Conservation (phyloP, 2,797 vertebrate genomes). For the Hoplostethus mediterraneus region DNA sequence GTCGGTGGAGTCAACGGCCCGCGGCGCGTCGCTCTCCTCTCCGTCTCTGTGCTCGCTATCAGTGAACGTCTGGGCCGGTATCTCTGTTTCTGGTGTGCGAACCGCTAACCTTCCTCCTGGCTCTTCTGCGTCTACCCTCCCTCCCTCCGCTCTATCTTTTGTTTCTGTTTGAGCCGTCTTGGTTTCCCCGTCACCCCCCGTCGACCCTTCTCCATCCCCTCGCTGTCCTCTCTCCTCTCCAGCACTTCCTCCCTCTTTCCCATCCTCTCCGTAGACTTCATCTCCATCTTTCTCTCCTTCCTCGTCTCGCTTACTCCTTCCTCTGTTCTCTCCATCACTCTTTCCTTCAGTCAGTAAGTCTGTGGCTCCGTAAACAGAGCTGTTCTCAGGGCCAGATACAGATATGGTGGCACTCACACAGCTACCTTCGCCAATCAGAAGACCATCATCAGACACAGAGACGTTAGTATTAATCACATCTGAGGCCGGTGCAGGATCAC, state of each 20-base stretch:
- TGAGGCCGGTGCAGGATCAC: slow-evolving; percentile 48
- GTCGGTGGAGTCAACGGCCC: slow-evolving; percentile 57
- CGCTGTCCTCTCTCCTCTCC: slow-evolving; percentile 10
- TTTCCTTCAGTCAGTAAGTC: slow-evolving; percentile 14
- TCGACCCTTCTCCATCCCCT: slow-evolving; percentile 32
- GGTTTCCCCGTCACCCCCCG: slow-evolving; percentile 20
- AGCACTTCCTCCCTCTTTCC: slow-evolving; percentile 46
- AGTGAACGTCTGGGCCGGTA: slow-evolving; percentile 49
- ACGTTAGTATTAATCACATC: slow-evolving; percentile 52
- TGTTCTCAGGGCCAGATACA: slow-evolving; percentile 53
- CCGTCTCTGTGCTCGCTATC: slow-evolving; percentile 46
- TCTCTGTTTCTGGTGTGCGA: slow-evolving; percentile 63
- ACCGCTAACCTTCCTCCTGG: slow-evolving; percentile 65
- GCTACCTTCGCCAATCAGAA: slow-evolving; percentile 46
- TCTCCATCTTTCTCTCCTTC: slow-evolving; percentile 36
- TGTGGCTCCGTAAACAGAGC: slow-evolving; percentile 43
- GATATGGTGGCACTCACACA: slow-evolving; percentile 50
- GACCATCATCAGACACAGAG: slow-evolving; percentile 31
- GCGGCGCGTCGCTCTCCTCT: slow-evolving; percentile 37
- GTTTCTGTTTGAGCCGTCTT: slow-evolving; percentile 38
- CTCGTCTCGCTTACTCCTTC: slow-evolving; percentile 47
- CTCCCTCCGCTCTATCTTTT: slow-evolving; percentile 30
- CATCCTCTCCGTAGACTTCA: slow-evolving; percentile 15
- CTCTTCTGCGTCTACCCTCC: slow-evolving; percentile 22
- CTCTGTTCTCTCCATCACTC: slow-evolving; percentile 57